Conservation (phyloP, 2,113 vertebrate species). For the Bathybates hornii region DNA sequence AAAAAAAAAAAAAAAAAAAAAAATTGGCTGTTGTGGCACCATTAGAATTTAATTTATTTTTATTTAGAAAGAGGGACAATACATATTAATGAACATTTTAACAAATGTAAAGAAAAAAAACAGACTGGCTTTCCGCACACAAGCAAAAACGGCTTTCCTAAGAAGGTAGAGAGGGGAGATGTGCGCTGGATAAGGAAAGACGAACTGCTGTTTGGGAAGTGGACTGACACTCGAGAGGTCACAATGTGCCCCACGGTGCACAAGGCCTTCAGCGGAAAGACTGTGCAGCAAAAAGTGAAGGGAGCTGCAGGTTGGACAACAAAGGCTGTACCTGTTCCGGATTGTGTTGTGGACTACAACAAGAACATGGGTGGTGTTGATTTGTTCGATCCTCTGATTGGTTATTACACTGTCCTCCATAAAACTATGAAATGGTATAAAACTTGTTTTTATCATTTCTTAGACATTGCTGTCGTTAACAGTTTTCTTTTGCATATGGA, state of each 20-base stretch:
- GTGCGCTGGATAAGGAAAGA: neutral
- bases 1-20: no score
- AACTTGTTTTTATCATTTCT: neutral
- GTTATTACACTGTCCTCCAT: neutral
- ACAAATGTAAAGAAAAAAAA: no score
- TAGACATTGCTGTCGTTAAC: neutral
- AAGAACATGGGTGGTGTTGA: neutral
- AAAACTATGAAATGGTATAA: neutral
- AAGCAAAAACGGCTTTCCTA: neutral
- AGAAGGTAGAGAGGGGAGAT: neutral
- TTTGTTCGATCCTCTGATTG: accelerated
- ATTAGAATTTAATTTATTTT: no score
- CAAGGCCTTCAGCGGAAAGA: neutral
- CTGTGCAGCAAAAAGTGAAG: neutral
- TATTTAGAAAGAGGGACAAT: no score
- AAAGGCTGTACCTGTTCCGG: neutral
- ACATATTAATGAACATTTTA: no score
- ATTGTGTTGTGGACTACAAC: neutral
- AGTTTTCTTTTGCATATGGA: neutral
- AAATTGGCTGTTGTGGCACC: no score
- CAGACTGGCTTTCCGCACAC: neutral
- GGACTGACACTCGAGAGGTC: neutral
- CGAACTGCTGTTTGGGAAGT: neutral
- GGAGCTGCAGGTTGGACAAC: neutral
- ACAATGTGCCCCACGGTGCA: neutral